Percentiles rank a stretch among this genome's conserved stretches.
Evolutionary conservation across 2,113 vertebrate species (phyloP).

Genomic region (Chlorocebus sabaeus): DNA sequence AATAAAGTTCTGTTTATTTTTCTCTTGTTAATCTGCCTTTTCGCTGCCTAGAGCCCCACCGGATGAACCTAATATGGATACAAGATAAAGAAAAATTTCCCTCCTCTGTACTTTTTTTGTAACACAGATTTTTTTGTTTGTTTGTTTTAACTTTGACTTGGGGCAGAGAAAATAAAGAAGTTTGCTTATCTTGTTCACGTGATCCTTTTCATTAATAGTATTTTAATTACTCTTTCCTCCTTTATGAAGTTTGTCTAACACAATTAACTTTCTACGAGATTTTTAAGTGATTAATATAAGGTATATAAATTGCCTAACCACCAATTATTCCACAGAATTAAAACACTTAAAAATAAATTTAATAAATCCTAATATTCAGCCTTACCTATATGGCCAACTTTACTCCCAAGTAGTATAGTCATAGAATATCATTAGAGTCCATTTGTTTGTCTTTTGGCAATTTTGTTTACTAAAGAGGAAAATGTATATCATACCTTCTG

Average conservation of each 20-base stretch:
- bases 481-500: neutral
- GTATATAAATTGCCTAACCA: neutral
- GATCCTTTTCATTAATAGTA: constrained; percentile 31
- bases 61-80: neutral
- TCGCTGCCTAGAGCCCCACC: neutral
- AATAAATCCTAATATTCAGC: constrained; percentile 1
- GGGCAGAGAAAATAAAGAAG: neutral
- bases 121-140: neutral
- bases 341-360: constrained; percentile 21
- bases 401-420: neutral
- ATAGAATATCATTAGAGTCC: neutral
- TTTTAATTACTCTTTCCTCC: neutral
- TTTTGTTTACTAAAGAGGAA: neutral
- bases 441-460: neutral
- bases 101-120: neutral
- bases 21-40: neutral
- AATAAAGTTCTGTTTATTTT: neutral
- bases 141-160: neutral
- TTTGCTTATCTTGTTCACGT: neutral
- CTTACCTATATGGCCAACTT: neutral
- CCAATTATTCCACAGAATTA: constrained; percentile 23
- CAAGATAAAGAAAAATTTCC: neutral
- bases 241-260: constrained; percentile 4
- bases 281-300: neutral
- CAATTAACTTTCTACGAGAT: constrained; percentile 33